Evolutionary conservation across 2,888 invertebrate genomes (phyloP).

Genomic region (Stenichneumon culpator): DNA sequence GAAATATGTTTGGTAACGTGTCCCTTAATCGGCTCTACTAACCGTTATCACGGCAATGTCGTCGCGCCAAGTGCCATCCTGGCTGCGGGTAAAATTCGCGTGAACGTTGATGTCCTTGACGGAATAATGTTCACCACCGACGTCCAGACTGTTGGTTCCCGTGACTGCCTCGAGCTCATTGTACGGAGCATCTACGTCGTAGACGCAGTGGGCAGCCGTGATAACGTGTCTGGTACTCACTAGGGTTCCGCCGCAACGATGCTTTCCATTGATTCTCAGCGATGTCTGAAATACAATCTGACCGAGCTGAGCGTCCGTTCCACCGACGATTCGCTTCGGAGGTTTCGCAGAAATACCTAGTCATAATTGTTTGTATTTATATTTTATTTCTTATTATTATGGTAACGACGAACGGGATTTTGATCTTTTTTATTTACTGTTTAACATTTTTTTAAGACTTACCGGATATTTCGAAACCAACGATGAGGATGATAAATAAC

Average conservation of each 20-base stretch:
- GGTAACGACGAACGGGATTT: not conserved
- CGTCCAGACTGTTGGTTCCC: conserved; percentile 42
- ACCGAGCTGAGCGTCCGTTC: conserved; percentile 57
- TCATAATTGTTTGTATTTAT: not conserved
- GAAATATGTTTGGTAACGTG: not conserved
- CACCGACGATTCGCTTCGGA: conserved; percentile 49
- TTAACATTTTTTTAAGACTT: not conserved
- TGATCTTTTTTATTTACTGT: not conserved
- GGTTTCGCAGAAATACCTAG: conserved; percentile 37
- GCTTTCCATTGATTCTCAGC: conserved; percentile 66
- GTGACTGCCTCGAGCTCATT: conserved; percentile 21
- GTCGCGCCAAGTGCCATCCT: conserved; percentile 55
- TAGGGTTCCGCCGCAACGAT: conserved; percentile 76
- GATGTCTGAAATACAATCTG: conserved; percentile 76
- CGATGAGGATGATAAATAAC: conserved; percentile 30
- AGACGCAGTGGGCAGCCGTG: conserved; percentile 78
- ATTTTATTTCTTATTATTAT: not conserved
- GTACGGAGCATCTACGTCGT: conserved; percentile 29
- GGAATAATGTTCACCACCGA: conserved; percentile 11
- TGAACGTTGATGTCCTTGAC: conserved; percentile 43
- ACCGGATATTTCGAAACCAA: conserved; percentile 23
- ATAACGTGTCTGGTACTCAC: conserved; percentile 73
- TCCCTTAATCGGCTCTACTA: conserved; percentile 11
- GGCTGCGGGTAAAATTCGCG: not conserved
- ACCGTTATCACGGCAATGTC: conserved; percentile 71